These are phyloP conservation scores for Eupithecia insigniata DNA, from an alignment of 2,888 invertebrate genomes.

Conservation along the genomic window DNA sequence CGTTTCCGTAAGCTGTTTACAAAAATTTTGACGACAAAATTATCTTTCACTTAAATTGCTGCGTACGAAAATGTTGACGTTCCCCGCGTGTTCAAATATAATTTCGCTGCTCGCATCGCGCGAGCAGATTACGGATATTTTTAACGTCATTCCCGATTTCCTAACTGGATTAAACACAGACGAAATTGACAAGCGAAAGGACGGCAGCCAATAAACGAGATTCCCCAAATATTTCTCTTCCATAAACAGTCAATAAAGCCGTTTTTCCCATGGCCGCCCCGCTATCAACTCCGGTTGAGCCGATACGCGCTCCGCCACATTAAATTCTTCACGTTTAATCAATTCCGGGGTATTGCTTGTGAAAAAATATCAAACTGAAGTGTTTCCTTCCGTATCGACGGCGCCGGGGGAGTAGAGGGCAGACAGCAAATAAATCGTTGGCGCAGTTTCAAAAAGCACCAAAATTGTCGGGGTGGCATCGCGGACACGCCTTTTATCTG, in stretches of 20 bases:
- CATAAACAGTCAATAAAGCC: slow-evolving; percentile 69
- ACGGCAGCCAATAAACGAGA: slow-evolving; percentile 66
- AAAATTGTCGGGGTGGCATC: slow-evolving; percentile 71
- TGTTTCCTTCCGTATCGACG: slow-evolving; percentile 71
- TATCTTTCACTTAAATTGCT: slow-evolving; percentile 9
- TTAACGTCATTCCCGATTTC: slow-evolving; percentile 50
- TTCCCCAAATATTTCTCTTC: slow-evolving; percentile 67
- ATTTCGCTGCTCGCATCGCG: slow-evolving; percentile 24
- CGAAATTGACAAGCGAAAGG: slow-evolving; percentile 64
- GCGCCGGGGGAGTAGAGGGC: slow-evolving; percentile 59
- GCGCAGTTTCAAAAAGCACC: slow-evolving; percentile 77
- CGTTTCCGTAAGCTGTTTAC: slow-evolving; percentile 31
- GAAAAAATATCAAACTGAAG: slow-evolving; percentile 71
- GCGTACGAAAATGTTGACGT: slow-evolving; percentile 14
- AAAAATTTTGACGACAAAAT: slow-evolving; percentile 31
- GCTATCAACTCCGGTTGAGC: slow-evolving; percentile 61
- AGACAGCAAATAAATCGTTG: slow-evolving; percentile 80
- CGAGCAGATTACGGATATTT: slow-evolving; percentile 29
- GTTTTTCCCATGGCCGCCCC: slow-evolving; percentile 65
- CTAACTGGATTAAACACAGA: slow-evolving; percentile 55
- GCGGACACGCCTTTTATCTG: slow-evolving; percentile 81
- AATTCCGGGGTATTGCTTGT: slow-evolving; percentile 64
- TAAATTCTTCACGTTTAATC: slow-evolving; percentile 80
- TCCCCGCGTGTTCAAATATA: slow-evolving; percentile 9
- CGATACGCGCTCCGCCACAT: slow-evolving; percentile 69